Conservation (phyloP, 2,797 vertebrate species). For the Cyclura pinguis region DNA sequence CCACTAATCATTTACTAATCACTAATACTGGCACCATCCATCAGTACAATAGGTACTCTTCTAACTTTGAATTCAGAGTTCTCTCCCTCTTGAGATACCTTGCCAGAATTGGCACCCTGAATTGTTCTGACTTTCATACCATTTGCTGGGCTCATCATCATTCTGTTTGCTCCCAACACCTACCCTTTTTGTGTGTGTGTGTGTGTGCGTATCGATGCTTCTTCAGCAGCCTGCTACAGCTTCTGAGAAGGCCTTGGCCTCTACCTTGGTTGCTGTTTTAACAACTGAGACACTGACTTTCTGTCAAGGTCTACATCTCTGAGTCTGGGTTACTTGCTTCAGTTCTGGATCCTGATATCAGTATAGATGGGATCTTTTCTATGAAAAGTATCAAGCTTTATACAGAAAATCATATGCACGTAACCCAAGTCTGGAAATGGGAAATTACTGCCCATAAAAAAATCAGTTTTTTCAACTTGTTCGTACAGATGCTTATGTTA, state of each 20-base stretch:
- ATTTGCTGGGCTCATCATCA: neutral
- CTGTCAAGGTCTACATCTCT: neutral
- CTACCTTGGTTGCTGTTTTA: neutral
- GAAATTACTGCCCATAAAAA: neutral
- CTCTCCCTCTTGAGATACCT: neutral
- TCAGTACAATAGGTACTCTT: neutral
- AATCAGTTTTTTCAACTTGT: neutral
- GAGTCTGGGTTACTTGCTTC: neutral
- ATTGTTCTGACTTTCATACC: neutral
- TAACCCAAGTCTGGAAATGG: neutral
- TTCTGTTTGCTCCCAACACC: neutral
- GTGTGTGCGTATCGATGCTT: too few relatives aligned
- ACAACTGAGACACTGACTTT: neutral
- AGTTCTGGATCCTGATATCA: neutral
- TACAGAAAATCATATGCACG: neutral
- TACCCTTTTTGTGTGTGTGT: too few relatives aligned
- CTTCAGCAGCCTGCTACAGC: neutral
- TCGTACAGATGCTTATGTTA: neutral
- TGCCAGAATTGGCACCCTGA: neutral
- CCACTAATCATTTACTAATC: neutral
- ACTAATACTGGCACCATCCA: neutral
- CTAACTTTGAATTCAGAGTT: neutral
- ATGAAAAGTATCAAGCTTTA: neutral
- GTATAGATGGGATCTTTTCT: neutral
- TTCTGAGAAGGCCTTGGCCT: neutral